These are phyloP conservation scores for Brachystomella parvula DNA, from an alignment of 1,140 invertebrate species.

Conservation along the genomic window DNA sequence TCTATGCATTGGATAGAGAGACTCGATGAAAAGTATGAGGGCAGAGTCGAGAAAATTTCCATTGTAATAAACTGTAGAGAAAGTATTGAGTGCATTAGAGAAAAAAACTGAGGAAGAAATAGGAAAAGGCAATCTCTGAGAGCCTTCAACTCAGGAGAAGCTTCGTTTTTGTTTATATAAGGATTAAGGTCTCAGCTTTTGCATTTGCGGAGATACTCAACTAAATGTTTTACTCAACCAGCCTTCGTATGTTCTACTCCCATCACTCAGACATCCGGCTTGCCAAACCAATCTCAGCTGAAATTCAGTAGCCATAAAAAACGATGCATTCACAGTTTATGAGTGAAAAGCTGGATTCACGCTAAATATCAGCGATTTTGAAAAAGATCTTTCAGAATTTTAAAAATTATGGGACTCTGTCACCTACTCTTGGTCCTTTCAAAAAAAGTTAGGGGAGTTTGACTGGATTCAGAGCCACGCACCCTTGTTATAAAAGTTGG, in stretches of 20 bases:
- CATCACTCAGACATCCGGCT: not conserved
- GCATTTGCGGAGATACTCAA: too few species aligned
- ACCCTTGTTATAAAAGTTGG: not conserved
- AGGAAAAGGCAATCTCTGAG: not conserved
- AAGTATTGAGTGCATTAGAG: not conserved
- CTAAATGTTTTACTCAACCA: too few species aligned
- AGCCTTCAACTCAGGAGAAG: not conserved
- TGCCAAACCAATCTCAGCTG: not conserved
- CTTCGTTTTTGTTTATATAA: not conserved
- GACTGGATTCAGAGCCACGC: too few species aligned
- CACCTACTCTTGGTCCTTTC: too few species aligned
- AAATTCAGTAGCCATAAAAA: too few species aligned
- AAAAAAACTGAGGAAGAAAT: not conserved
- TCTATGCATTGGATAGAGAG: not conserved
- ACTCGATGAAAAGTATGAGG: not conserved
- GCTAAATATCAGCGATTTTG: too few species aligned
- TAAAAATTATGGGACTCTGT: too few species aligned
- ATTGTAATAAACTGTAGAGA: conserved; percentile 5
- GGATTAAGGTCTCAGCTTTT: conserved; percentile 1
- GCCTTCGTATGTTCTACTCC: not conserved
- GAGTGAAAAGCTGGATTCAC: too few species aligned
- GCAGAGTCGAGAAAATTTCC: not conserved
- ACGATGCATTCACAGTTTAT: too few species aligned
- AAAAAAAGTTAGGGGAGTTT: too few species aligned
- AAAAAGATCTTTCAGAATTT: too few species aligned